Percentiles rank a stretch among this genome's conserved stretches.
Evolutionary conservation across 35 echinoderm and acorn worm genomes (phyloP).

Genomic region (Heliocidaris tuberculata): DNA sequence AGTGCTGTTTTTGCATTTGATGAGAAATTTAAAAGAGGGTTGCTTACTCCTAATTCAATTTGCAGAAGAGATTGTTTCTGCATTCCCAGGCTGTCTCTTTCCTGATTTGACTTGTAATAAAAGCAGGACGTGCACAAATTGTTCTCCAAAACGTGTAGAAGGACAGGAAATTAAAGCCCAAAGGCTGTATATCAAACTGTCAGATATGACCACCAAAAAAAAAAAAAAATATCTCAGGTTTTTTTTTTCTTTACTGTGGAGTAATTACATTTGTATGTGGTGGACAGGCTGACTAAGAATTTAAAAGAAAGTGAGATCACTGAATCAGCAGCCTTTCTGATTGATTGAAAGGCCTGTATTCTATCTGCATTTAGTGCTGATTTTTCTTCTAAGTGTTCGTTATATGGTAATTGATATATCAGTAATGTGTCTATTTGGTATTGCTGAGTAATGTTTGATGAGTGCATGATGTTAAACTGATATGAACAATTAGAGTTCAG

Average conservation of each 20-base stretch:
- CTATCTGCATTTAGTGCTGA: background rate
- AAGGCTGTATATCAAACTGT: conserved; percentile 11
- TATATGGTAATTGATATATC: background rate
- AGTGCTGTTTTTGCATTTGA: background rate
- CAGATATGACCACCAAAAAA: background rate
- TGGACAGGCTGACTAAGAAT: background rate
- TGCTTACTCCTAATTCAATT: conserved; percentile 11
- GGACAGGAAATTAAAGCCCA: conserved; percentile 10
- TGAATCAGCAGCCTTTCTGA: background rate
- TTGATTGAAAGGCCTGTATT: background rate
- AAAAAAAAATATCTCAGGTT: background rate
- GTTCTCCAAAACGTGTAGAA: background rate
- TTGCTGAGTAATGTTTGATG: background rate
- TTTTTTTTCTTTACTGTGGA: background rate
- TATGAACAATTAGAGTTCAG: background rate
- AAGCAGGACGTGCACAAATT: background rate
- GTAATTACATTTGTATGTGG: background rate
- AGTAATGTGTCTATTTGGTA: background rate
- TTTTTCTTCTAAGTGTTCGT: background rate
- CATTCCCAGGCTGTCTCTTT: background rate
- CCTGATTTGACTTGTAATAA: background rate
- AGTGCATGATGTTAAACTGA: background rate
- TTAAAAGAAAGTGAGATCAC: background rate
- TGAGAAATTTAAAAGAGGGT: background rate
- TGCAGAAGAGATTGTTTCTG: background rate